Conservation (phyloP, 2,888 invertebrate species). For the Drosophila nigritarsus region DNA sequence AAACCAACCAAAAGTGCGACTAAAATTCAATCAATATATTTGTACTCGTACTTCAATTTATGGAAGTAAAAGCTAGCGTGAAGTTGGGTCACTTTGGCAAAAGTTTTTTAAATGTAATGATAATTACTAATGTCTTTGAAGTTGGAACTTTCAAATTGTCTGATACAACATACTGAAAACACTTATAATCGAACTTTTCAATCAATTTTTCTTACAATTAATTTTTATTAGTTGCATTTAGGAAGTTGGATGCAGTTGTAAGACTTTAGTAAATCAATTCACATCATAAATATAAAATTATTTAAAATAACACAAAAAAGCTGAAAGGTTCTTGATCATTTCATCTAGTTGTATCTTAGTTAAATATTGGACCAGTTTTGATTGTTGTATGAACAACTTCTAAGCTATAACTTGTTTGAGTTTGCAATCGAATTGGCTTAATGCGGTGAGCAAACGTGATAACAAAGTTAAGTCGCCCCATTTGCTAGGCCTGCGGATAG, state of each 20-base stretch:
- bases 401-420: constrained; percentile 9
- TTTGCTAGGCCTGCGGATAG: constrained; percentile 6
- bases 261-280: background rate
- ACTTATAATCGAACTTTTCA: background rate
- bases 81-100: background rate
- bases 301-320: background rate
- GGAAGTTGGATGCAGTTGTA: background rate
- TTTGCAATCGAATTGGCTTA: constrained; percentile 4
- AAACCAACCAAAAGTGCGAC: constrained; percentile 8
- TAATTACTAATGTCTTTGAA: background rate
- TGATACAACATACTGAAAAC: background rate
- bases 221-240: background rate
- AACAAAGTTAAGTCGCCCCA: constrained; percentile 16
- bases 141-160: background rate
- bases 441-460: constrained; percentile 17
- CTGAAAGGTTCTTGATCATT: background rate
- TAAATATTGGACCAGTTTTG: constrained; percentile 9
- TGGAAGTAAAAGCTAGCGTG: background rate
- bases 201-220: background rate
- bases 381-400: background rate
- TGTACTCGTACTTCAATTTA: constrained; percentile 1
- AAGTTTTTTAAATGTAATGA: no score
- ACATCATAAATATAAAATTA: background rate
- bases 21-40: constrained; percentile 34
- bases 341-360: constrained; percentile 1